Percentiles rank a stretch among this genome's conserved stretches.
These are phyloP conservation scores for Etheostoma spectabile DNA, from an alignment of 2,113 vertebrate species.

Conservation along the genomic window DNA sequence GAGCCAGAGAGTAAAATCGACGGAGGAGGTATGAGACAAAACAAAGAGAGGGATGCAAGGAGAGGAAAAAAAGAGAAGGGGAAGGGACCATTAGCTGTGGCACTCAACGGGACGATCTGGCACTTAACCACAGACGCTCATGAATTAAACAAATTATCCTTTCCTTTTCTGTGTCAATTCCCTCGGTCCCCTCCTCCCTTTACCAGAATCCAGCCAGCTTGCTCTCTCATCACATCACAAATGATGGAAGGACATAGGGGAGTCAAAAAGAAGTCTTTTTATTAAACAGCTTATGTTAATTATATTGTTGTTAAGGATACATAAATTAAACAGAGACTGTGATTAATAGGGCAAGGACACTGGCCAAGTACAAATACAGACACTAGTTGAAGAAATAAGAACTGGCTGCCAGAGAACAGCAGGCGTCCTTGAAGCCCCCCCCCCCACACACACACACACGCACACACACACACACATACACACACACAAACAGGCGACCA, in stretches of 20 bases:
- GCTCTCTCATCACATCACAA: slow-evolving; percentile 61
- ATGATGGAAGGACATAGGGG: slow-evolving; percentile 60
- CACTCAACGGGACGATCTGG: slow-evolving; percentile 73
- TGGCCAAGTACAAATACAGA: slow-evolving; percentile 76
- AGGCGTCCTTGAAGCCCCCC: slow-evolving; percentile 74
- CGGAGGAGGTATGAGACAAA: slow-evolving; percentile 63
- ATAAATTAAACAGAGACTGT: slow-evolving; percentile 79
- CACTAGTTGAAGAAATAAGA: slow-evolving; percentile 58
- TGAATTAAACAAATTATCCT: slow-evolving; percentile 84
- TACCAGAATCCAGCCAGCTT: slow-evolving; percentile 62
- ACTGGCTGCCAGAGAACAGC: slow-evolving; percentile 70
- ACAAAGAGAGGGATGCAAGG: slow-evolving; percentile 51
- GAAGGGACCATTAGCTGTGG: slow-evolving; percentile 72
- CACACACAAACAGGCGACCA: slow-evolving; percentile 35
- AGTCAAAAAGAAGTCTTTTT: slow-evolving; percentile 57
- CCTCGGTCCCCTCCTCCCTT: slow-evolving; percentile 49
- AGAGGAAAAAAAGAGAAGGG: slow-evolving; percentile 24
- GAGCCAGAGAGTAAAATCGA: slow-evolving; percentile 60
- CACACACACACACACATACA: slow-evolving; percentile 10
- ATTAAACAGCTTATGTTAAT: slow-evolving; percentile 80
- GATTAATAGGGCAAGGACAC: slow-evolving; percentile 82
- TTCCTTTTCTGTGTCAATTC: slow-evolving; percentile 80
- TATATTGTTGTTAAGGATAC: slow-evolving; percentile 78
- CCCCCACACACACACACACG: slow-evolving; percentile 14
- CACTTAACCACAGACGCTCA: slow-evolving; percentile 80